Evolutionary conservation across 1,140 invertebrate species (phyloP), one percentile per base, ranked within the genome.

Genomic region (Lucilia sericata): DNA sequence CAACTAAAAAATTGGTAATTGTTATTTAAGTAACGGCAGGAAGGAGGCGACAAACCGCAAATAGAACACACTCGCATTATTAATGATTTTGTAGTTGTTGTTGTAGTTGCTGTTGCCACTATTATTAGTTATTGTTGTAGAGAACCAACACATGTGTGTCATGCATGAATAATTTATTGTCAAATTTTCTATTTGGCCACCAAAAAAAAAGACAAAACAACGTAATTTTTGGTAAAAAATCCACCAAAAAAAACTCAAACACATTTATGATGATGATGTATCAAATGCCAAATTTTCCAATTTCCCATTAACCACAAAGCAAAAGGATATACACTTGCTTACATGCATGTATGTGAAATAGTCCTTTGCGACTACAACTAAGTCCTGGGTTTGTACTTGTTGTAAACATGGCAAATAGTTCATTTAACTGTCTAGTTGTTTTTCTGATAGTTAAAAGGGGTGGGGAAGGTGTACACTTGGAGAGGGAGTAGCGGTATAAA

Each of bases 131-230:
- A 42, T 42, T 42, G 42, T 42, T 49, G 42, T 80, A 49, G 76
- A 49, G 76, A 80, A 80, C 76, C 19, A 49, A 80, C 76, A 80
- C 84, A 85, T 85, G 82, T 83, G 82, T 85, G 84, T 70, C 82
- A 81, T 74, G 82, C 82, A 85, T 85, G 84, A 83, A 85, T 85
- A 83, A 83, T 85, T 85, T 83, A 85, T 85, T 78, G 84, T 83
- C 84, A 21, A 55, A 65, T 82, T 34, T 25, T 21, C 19, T 49
- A 9, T 80, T 19, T 49, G 42, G 74, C 34, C 47, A 51, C 19
- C 51, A 81, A 81, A 25, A 81, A n/a, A 30, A 82, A 82, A 36
- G 14, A 80, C 34, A 47, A 47, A 70, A 74, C 2, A 70, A 47
- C 55, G 30, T 36, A 36, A 36, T 42, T 70, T 70, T 70, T 1